Evolutionary conservation across 2,113 vertebrate genomes (phyloP).

Genomic region (Chloropsis cyanopogon): DNA sequence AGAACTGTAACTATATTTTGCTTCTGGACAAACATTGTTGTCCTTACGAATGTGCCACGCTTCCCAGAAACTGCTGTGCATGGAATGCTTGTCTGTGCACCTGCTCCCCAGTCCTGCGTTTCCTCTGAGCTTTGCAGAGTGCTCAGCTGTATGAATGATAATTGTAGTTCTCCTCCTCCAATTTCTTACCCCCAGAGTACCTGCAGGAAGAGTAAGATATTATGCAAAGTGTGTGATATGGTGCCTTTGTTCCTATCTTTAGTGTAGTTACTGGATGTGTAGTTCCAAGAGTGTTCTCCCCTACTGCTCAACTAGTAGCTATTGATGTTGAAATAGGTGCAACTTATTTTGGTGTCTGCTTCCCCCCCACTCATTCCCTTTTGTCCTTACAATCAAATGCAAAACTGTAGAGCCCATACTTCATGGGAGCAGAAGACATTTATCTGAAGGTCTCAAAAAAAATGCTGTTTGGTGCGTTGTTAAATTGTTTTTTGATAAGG

Average conservation of each 20-base stretch:
- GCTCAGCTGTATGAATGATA: not conserved
- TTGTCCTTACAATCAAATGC: not conserved
- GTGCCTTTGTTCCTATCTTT: not conserved
- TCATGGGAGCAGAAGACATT: not conserved
- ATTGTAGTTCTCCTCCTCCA: not conserved
- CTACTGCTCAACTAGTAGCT: not conserved
- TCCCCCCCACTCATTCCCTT: accelerated
- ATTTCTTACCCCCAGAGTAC: not conserved
- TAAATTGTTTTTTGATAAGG: not conserved
- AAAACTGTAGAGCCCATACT: not conserved
- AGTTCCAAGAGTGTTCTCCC: not conserved
- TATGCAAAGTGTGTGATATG: not conserved
- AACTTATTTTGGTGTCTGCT: not conserved
- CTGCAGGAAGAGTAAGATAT: not conserved
- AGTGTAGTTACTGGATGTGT: not conserved
- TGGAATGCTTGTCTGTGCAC: not conserved
- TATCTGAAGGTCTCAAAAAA: not conserved
- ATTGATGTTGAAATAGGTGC: not conserved
- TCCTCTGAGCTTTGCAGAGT: not conserved
- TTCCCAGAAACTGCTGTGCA: not conserved
- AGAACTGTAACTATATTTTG: not conserved
- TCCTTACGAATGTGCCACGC: accelerated
- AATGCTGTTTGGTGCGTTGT: not conserved
- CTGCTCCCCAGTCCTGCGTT: not conserved
- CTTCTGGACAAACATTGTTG: not conserved